Conservation (phyloP, 1,140 invertebrate species). For the Oppia nitens region DNA sequence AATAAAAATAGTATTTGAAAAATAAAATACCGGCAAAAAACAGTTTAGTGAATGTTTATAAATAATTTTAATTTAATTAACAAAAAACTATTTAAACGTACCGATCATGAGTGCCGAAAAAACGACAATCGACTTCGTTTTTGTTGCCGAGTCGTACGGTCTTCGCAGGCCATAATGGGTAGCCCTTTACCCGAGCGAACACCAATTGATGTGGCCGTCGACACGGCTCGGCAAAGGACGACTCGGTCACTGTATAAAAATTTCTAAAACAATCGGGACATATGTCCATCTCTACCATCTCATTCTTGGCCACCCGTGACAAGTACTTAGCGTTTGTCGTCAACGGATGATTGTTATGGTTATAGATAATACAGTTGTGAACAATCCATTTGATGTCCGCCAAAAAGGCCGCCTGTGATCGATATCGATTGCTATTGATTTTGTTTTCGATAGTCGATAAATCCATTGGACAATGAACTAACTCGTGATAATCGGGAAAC, state of each 20-base stretch:
- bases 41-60: too few relatives aligned
- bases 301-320: conserved; percentile 61
- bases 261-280: conserved; percentile 79
- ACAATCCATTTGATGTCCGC: conserved; percentile 80
- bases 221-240: conserved; percentile 82
- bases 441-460: conserved; percentile 52
- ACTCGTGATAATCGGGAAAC: conserved; percentile 56
- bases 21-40: too few relatives aligned
- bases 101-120: conserved; percentile 83
- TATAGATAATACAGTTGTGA: conserved; percentile 75
- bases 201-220: conserved; percentile 60
- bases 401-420: conserved; percentile 71
- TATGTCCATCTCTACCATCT: conserved; percentile 78
- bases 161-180: conserved; percentile 88
- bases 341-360: conserved; percentile 32
- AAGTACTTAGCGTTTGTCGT: conserved; percentile 51
- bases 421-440: conserved; percentile 56
- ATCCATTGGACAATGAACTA: conserved; percentile 68
- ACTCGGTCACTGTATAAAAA: conserved; percentile 55
- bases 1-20: conserved; percentile 3
- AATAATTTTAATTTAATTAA: too few relatives aligned
- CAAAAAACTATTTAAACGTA: too few relatives aligned
- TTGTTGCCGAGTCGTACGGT: conserved; percentile 53
- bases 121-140: conserved; percentile 60
- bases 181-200: conserved; percentile 84